Evolutionary conservation across 2,888 invertebrate genomes (phyloP).

Genomic region (Coelinius sp.): DNA sequence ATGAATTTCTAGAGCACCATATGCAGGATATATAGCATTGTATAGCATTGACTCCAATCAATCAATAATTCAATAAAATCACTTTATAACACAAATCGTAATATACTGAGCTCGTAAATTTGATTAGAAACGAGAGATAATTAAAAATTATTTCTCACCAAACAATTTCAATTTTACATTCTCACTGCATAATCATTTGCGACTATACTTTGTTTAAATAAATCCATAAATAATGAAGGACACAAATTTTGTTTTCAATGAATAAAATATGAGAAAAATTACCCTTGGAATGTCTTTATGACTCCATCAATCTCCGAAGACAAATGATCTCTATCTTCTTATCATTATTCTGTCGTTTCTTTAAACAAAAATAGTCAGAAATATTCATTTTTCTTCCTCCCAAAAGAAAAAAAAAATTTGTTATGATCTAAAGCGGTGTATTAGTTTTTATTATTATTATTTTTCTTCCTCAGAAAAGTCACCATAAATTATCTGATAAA

Average conservation of each 20-base stretch:
- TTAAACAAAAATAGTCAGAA: background rate
- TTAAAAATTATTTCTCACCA: background rate
- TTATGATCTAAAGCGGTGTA: no score
- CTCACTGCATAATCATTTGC: background rate
- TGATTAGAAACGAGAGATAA: background rate
- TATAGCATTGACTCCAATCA: no score
- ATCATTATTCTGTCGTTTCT: background rate
- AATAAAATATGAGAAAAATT: background rate
- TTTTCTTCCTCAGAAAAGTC: no score
- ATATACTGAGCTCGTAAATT: no score
- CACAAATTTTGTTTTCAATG: background rate
- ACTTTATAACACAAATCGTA: no score
- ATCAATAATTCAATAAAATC: no score
- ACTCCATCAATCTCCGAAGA: background rate
- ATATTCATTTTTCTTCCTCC: background rate
- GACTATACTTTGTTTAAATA: background rate
- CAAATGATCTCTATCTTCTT: background rate
- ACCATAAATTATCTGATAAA: no score
- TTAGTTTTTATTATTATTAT: no score
- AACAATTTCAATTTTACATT: background rate
- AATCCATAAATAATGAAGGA: background rate
- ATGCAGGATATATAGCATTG: no score
- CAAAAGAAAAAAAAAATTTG: no score
- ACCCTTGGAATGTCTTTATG: background rate
- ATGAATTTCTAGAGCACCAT: constrained; percentile 13